Evolutionary conservation across 2,888 invertebrate genomes (phyloP).

Genomic region (Temnothorax ravouxi): DNA sequence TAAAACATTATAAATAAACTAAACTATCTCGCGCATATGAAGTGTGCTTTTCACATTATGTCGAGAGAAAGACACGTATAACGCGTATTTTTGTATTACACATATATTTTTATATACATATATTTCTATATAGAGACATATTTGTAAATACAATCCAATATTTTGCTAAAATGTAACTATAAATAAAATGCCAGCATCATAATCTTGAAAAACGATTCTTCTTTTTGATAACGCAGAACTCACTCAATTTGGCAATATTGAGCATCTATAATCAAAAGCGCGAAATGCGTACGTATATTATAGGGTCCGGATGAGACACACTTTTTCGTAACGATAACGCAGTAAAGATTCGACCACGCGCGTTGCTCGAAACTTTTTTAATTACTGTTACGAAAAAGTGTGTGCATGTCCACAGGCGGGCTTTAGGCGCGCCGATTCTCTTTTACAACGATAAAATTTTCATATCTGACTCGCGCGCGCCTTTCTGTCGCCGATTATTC

Average conservation of each 20-base stretch:
- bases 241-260: neutral
- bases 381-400: too few species aligned
- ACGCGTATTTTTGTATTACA: too few species aligned
- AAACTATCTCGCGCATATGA: too few species aligned
- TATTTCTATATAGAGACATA: neutral
- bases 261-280: neutral
- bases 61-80: too few species aligned
- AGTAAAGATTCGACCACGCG: too few species aligned
- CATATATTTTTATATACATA: neutral
- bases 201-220: neutral
- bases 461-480: neutral
- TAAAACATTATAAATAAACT: too few species aligned
- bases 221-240: neutral
- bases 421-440: neutral
- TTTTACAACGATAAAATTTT: neutral
- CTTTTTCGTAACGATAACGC: too few species aligned
- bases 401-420: too few species aligned
- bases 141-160: neutral
- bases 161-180: neutral
- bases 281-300: neutral
- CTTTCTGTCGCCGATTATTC: neutral
- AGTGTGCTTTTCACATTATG: too few species aligned
- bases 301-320: neutral
- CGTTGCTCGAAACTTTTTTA: too few species aligned
- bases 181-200: neutral